A percentile compares a stretch with the other conserved stretches of the same genome.
Conservation (phyloP, 35 echinoderm and acorn worm species). For the Ptychodera flava region DNA sequence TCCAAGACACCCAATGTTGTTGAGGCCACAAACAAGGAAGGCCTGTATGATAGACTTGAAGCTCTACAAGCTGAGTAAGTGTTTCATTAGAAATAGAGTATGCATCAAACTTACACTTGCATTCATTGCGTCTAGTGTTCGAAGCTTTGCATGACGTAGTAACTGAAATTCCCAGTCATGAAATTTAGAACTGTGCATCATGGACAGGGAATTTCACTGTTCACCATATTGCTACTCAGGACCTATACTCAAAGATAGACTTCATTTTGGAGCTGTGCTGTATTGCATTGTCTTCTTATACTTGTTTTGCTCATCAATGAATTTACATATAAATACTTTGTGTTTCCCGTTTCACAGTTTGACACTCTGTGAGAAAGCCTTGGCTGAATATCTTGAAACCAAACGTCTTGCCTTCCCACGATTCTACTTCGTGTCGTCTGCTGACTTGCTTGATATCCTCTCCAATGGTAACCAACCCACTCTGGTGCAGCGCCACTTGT, state of each 20-base stretch:
- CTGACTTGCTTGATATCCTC: constrained; percentile 91
- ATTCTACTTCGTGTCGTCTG: constrained; percentile 96
- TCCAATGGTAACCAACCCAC: constrained; percentile 95
- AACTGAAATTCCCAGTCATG: no score
- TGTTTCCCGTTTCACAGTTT: constrained; percentile 56
- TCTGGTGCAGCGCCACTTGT: constrained; percentile 85
- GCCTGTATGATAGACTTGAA: constrained; percentile 81
- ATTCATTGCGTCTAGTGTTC: no score
- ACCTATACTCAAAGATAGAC: no score
- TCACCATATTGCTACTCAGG: no score
- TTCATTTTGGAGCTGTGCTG: no score
- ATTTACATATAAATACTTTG: background rate
- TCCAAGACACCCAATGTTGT: constrained; percentile 99
- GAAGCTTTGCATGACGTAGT: no score
- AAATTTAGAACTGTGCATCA: no score
- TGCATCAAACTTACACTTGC: no score
- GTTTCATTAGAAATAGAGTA: no score
- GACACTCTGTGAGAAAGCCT: constrained; percentile 96
- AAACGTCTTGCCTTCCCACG: constrained; percentile 90
- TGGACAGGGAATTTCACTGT: no score
- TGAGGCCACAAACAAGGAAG: constrained; percentile 82
- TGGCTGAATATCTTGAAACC: constrained; percentile 96
- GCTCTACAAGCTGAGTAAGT: constrained; percentile 63
- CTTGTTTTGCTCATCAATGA: background rate
- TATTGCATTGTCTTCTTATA: background rate